Percentiles rank a stretch among this genome's conserved stretches.
Conservation (phyloP, 1,140 invertebrate genomes). For the Drosophila simulans region DNA sequence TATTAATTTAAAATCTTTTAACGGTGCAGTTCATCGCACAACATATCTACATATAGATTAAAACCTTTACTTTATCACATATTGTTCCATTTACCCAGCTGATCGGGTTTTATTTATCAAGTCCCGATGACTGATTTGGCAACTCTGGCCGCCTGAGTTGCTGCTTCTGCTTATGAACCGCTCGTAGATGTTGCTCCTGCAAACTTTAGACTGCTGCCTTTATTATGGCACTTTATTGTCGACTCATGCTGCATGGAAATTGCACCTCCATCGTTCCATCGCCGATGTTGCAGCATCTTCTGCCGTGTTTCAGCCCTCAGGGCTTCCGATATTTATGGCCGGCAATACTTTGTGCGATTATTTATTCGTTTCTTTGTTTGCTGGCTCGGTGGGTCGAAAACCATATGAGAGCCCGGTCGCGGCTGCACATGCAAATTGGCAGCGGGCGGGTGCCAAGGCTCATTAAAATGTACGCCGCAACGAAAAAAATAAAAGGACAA, state of each 20-base stretch:
- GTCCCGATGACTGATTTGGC: neutral
- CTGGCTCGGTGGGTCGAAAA: conserved; percentile 26
- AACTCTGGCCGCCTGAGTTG: conserved; percentile 10
- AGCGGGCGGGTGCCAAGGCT: conserved; percentile 49
- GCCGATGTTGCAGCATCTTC: conserved; percentile 33
- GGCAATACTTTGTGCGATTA: conserved; percentile 80
- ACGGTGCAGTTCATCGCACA: too few species aligned
- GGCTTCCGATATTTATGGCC: conserved; percentile 73
- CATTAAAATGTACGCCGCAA: conserved; percentile 56
- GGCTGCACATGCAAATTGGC: conserved; percentile 69
- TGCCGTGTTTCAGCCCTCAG: conserved; percentile 25
- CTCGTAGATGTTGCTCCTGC: conserved; percentile 7
- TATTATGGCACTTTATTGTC: conserved; percentile 72
- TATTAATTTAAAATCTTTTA: neutral
- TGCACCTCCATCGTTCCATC: conserved; percentile 40
- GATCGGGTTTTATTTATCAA: neutral
- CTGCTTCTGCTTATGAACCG: conserved; percentile 1
- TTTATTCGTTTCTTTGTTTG: conserved; percentile 75
- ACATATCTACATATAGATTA: too few species aligned
- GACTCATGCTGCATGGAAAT: conserved; percentile 66
- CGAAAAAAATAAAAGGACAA: neutral
- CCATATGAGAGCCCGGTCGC: conserved; percentile 41
- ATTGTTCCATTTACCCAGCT: neutral
- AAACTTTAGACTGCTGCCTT: conserved; percentile 38
- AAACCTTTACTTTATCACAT: neutral